A percentile compares a stretch with the other conserved stretches of the same genome.
These are phyloP conservation scores for Cololabis saira DNA, from an alignment of 2,113 vertebrate species.

Conservation along the genomic window DNA sequence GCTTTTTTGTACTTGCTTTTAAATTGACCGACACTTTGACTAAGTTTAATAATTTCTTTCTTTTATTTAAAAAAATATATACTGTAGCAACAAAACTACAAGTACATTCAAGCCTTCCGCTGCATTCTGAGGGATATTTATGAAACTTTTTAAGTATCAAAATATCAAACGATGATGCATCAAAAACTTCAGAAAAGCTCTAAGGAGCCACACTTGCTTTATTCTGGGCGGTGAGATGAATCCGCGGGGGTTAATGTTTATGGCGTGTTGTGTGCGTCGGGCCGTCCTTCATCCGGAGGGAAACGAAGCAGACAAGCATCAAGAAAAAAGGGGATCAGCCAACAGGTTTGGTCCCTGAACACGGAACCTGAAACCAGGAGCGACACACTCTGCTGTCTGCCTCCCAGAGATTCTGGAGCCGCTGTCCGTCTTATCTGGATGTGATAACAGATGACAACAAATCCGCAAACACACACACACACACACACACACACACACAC, in stretches of 20 bases:
- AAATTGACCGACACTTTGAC: too few species aligned
- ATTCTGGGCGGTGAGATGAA: constrained; percentile 3
- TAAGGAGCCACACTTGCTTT: background rate
- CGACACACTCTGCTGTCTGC: constrained; percentile 75
- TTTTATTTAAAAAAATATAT: too few species aligned
- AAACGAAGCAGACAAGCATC: constrained; percentile 58
- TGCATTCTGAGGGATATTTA: constrained; percentile 21
- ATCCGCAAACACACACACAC: constrained; percentile 53
- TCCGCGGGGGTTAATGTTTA: constrained; percentile 2
- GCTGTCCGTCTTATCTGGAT: constrained; percentile 77
- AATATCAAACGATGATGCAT: too few species aligned
- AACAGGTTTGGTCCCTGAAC: constrained; percentile 60
- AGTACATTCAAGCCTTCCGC: background rate
- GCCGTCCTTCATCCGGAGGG: constrained; percentile 41
- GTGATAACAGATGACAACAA: constrained; percentile 85
- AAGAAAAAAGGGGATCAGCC: constrained; percentile 35
- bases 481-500: too few species aligned
- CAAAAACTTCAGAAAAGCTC: too few species aligned
- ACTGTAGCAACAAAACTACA: background rate
- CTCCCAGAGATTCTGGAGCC: constrained; percentile 79
- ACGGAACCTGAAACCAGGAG: constrained; percentile 80
- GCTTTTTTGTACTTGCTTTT: too few species aligned
- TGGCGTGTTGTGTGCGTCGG: constrained; percentile 10
- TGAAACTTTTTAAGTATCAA: background rate
- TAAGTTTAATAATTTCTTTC: too few species aligned